Conservation (phyloP, 2,888 invertebrate species). For the Brachyopa scutellaris region DNA sequence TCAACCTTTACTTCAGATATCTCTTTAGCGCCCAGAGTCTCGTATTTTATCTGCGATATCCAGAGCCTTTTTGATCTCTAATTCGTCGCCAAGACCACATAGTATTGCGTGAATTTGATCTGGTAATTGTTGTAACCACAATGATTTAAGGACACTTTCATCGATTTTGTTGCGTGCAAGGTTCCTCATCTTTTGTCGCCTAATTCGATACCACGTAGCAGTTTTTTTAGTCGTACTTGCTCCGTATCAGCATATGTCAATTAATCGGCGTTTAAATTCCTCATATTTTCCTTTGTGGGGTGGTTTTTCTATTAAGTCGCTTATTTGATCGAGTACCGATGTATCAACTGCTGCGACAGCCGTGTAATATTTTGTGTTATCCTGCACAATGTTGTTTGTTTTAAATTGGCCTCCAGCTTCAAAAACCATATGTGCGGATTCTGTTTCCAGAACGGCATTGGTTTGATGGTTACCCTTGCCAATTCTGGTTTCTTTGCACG, state of each 20-base stretch:
- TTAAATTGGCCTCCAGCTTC: slow-evolving; percentile 1
- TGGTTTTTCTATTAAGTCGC: not conserved
- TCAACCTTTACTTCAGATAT: not conserved
- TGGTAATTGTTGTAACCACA: not conserved
- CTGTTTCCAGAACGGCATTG: not conserved
- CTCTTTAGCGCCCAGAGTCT: not conserved
- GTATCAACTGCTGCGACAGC: not conserved
- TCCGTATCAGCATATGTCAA: too few species aligned
- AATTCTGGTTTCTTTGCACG: not conserved
- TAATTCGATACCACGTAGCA: not conserved
- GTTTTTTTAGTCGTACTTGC: too few species aligned
- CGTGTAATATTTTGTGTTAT: slow-evolving; percentile 3
- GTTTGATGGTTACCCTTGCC: not conserved
- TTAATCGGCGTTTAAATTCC: not conserved
- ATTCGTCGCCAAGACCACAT: not conserved
- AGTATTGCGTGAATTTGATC: not conserved
- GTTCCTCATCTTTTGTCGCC: not conserved
- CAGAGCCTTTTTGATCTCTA: not conserved
- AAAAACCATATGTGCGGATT: slow-evolving; percentile 5
- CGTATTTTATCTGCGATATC: not conserved
- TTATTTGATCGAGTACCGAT: not conserved
- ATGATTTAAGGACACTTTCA: not conserved
- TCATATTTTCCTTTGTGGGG: not conserved
- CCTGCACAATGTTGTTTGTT: not conserved
- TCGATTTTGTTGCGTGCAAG: slow-evolving; percentile 1